A percentile compares a stretch with the other conserved stretches of the same genome.
phyloP scores from a whole-genome alignment of 2,113 vertebrate genomes.

The Illadopsis cleaveri region DNA sequence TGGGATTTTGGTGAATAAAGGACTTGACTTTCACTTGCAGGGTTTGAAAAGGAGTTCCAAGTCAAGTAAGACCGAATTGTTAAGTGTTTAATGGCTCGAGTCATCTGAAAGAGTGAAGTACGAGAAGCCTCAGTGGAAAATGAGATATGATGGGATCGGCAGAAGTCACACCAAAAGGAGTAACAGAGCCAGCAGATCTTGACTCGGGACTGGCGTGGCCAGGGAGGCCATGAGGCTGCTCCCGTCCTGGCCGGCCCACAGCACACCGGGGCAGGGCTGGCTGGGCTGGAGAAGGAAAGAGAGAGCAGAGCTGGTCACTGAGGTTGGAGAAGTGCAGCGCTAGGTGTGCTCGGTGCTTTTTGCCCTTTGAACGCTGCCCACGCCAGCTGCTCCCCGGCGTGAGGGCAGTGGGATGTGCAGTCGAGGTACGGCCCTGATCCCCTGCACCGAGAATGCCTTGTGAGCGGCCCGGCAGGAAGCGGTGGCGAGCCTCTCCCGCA shows the following conservation, averaged over 20 bases:
- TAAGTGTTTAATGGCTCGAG: background rate
- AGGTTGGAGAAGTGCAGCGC: background rate
- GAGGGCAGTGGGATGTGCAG: fast-evolving
- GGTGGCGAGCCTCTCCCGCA: too few relatives aligned
- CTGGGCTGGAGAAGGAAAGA: background rate
- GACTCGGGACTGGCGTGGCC: background rate
- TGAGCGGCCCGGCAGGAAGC: fast-evolving
- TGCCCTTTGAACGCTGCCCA: fast-evolving
- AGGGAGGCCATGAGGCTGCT: background rate
- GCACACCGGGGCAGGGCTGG: background rate
- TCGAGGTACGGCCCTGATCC: fast-evolving
- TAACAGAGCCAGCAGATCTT: too few relatives aligned
- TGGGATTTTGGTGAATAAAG: background rate
- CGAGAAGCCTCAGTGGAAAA: background rate
- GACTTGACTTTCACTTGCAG: background rate
- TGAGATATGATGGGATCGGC: background rate
- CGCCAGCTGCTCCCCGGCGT: fast-evolving
- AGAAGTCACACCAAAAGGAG: background rate
- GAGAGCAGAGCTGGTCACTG: fast-evolving
- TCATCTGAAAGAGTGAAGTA: background rate
- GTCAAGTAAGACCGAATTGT: background rate
- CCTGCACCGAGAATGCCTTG: background rate
- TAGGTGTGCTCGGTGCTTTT: fast-evolving
- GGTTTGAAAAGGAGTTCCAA: background rate
- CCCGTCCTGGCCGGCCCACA: fast-evolving